phyloP scores from a whole-genome alignment of 1,140 invertebrate genomes.

The Pseudachorutes palmiensis region DNA sequence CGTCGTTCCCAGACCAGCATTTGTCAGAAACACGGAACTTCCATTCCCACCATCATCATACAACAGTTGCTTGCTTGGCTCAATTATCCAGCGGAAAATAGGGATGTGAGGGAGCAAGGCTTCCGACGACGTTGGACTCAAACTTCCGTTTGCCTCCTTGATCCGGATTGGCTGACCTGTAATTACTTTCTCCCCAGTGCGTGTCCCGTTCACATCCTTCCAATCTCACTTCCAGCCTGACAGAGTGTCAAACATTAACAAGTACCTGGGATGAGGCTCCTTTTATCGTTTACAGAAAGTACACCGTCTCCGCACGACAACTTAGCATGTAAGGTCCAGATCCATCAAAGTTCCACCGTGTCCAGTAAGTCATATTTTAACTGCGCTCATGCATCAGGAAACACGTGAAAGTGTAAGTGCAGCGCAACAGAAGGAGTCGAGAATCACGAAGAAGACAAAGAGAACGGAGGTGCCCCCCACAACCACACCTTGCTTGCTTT shows the following conservation, averaged over 20 bases:
- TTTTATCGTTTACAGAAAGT: not conserved
- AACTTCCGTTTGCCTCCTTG: not conserved
- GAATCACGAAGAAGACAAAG: no score
- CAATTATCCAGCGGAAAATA: not conserved
- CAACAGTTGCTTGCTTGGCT: no score
- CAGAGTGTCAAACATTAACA: slow-evolving; percentile 6
- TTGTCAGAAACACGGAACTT: no score
- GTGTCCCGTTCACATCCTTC: slow-evolving; percentile 7
- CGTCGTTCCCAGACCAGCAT: not conserved
- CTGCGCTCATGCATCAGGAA: no score
- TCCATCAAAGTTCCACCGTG: not conserved
- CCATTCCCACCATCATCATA: no score
- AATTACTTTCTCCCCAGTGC: slow-evolving; percentile 7
- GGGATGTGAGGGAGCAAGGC: no score
- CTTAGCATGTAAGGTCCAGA: not conserved
- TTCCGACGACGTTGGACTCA: not conserved
- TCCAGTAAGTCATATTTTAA: not conserved
- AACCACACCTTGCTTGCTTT: no score
- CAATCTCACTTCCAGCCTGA: slow-evolving; percentile 1
- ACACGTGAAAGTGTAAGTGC: no score
- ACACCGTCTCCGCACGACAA: not conserved
- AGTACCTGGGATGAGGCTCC: not conserved
- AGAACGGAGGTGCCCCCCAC: no score
- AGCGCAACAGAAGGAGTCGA: no score
- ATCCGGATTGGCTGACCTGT: not conserved